These are phyloP conservation scores for Seira musarum DNA, from an alignment of 2,888 invertebrate genomes.

Conservation along the genomic window DNA sequence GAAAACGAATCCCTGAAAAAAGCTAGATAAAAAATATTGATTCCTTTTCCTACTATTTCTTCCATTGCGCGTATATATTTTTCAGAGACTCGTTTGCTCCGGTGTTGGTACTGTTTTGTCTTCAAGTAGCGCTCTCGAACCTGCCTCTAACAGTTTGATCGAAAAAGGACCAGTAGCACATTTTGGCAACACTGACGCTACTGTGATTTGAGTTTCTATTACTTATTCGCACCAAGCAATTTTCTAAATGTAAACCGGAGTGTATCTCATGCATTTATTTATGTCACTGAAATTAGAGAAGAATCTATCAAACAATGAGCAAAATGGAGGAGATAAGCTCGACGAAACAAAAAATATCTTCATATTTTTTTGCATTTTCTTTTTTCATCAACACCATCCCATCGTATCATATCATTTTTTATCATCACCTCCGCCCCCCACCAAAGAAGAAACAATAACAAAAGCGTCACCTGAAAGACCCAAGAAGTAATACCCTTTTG, in stretches of 20 bases:
- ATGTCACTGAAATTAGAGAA: not conserved
- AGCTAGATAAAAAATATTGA: slow-evolving; percentile 44
- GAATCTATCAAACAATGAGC: slow-evolving; percentile 5
- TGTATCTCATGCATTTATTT: not conserved
- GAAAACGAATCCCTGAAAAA: slow-evolving; percentile 22
- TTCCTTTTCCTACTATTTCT: slow-evolving; percentile 20
- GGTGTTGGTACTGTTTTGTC: slow-evolving; percentile 4
- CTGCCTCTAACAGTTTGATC: slow-evolving; percentile 13
- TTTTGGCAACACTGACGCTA: not conserved
- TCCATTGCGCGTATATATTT: not conserved
- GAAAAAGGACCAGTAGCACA: not conserved
- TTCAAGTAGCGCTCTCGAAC: slow-evolving; percentile 21
- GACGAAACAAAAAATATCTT: not conserved
- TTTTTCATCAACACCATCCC: not conserved
- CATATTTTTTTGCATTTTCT: not conserved
- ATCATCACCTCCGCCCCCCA: not conserved
- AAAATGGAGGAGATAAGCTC: not conserved
- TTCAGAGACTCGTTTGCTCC: not conserved
- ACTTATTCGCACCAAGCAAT: not conserved
- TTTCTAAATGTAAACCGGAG: not conserved
- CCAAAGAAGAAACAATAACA: not conserved
- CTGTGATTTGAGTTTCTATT: not conserved
- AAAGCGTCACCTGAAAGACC: not conserved
- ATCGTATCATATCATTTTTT: not conserved
- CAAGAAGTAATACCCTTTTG: too few relatives aligned